phyloP scores from a whole-genome alignment of 1,140 invertebrate species.

The Physella acuta region DNA sequence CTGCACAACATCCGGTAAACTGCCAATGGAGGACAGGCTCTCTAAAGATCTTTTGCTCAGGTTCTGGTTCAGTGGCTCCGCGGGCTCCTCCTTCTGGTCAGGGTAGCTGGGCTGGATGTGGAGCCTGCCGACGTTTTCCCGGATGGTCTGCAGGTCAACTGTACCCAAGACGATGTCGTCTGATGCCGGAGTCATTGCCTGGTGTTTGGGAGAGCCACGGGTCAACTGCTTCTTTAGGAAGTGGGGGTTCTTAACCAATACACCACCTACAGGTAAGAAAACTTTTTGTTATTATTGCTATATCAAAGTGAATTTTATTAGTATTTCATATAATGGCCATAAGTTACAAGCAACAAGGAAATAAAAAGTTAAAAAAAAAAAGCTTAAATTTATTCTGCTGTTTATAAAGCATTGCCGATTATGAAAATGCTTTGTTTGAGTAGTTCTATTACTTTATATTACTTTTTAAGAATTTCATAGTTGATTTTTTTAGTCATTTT shows the following conservation, averaged over 20 bases:
- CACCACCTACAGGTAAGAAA: slow-evolving; percentile 26
- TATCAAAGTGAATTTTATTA: no score
- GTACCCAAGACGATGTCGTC: slow-evolving; percentile 36
- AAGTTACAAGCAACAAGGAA: no score
- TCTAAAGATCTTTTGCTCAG: slow-evolving; percentile 15
- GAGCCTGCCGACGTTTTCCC: slow-evolving; percentile 32
- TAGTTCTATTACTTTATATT: no score
- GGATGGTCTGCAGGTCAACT: slow-evolving; percentile 33
- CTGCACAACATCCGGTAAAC: slow-evolving; percentile 38
- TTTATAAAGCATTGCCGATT: no score
- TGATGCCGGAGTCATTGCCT: not conserved
- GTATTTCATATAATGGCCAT: no score
- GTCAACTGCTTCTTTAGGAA: slow-evolving; percentile 7
- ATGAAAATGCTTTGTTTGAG: no score
- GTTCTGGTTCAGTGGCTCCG: not conserved
- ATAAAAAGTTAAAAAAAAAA: no score
- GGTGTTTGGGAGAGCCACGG: slow-evolving; percentile 13
- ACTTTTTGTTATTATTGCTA: no score
- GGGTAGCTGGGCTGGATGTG: slow-evolving; percentile 17
- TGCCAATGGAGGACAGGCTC: slow-evolving; percentile 10
- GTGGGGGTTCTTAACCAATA: slow-evolving; percentile 35
- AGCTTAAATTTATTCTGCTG: no score
- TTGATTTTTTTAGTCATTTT: no score
- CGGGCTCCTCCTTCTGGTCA: slow-evolving; percentile 16
- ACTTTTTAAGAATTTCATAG: no score